Evolutionary conservation across 2,113 vertebrate species (phyloP), one percentile per base, ranked within the genome.

Genomic region (Megaleporinus macrocephalus): DNA sequence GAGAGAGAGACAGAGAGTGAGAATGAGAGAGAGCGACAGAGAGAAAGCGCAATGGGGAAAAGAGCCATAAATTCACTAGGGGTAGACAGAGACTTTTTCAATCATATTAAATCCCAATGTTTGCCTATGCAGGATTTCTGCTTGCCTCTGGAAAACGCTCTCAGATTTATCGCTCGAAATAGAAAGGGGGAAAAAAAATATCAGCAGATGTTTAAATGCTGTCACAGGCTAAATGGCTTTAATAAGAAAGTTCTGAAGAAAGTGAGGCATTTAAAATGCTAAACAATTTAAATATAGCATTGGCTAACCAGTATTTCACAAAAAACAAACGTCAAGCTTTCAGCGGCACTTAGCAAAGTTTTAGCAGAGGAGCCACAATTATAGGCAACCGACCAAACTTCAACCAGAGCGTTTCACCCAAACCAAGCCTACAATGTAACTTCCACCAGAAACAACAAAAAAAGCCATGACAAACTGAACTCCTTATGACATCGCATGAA

Each of bases 1-100:
- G 76, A 79, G 27, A 83, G 76, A 78, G 81, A 68, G 3, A 6
- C n/a, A n/a, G n/a, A n/a, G n/a, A n/a, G n/a, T n/a, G 72, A 53
- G 53, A 74, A 76, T 74, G 27, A 83, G 76, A 79, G 79, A 62
- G 78, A 55, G 29, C 70, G 81, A 76, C 22, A 70, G 73, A 49
- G 30, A 65, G 77, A 76, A 29, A 84, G 73, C 73, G 81, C 49
- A 59, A 57, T 41, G 63, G 77, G 81, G 72, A 81, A 76, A 89
- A 89, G 79, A 75, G 74, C 84, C 83, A 86, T 93, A 91, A 91
- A 91, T 93, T 89, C 90, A 73, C 30, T 69, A 5, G 5, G 41
- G 79, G 84, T 63, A 51, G 84, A 90, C 84, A 84, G 78, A 78
- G 77, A 86, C 44, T 86, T 91, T 88, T 86, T 86, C 84, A 88